These are phyloP conservation scores for Dynastes tityus DNA, from an alignment of 2,888 invertebrate species.

Conservation along the genomic window DNA sequence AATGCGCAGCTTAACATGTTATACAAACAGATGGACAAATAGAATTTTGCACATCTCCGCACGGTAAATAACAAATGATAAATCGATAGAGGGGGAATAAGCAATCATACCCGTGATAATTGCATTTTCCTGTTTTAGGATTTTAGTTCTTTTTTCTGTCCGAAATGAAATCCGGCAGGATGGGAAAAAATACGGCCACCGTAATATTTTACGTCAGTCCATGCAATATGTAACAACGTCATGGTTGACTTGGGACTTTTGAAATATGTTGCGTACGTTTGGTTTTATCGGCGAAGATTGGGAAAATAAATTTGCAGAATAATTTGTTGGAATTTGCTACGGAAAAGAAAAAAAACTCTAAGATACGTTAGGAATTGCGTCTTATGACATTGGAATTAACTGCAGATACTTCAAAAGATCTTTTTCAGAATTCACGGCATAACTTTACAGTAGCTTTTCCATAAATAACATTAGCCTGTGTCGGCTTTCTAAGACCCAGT, in stretches of 20 bases:
- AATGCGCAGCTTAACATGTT: not conserved
- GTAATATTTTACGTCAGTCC: slow-evolving; percentile 35
- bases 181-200: slow-evolving; percentile 22
- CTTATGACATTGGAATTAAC: too few species aligned
- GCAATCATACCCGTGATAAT: slow-evolving; percentile 42
- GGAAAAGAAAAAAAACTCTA: too few species aligned
- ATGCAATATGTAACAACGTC: slow-evolving; percentile 38
- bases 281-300: slow-evolving; percentile 24
- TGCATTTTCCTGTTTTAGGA: slow-evolving; percentile 38
- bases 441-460: too few species aligned
- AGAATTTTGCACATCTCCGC: slow-evolving; percentile 20
- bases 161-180: slow-evolving; percentile 33
- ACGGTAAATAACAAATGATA: slow-evolving; percentile 27
- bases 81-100: slow-evolving; percentile 23
- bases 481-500: too few species aligned
- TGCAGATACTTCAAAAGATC: too few species aligned
- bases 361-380: too few species aligned
- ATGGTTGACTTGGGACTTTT: slow-evolving; percentile 37
- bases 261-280: slow-evolving; percentile 39
- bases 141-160: slow-evolving; percentile 1
- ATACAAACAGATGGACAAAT: slow-evolving; percentile 29
- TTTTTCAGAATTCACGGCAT: too few species aligned
- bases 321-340: slow-evolving; percentile 22
- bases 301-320: slow-evolving; percentile 30
- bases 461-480: too few species aligned